A percentile compares a stretch with the other conserved stretches of the same genome.
These are phyloP conservation scores for Laticauda laticaudata DNA, from an alignment of 2,113 vertebrate genomes.

Conservation along the genomic window DNA sequence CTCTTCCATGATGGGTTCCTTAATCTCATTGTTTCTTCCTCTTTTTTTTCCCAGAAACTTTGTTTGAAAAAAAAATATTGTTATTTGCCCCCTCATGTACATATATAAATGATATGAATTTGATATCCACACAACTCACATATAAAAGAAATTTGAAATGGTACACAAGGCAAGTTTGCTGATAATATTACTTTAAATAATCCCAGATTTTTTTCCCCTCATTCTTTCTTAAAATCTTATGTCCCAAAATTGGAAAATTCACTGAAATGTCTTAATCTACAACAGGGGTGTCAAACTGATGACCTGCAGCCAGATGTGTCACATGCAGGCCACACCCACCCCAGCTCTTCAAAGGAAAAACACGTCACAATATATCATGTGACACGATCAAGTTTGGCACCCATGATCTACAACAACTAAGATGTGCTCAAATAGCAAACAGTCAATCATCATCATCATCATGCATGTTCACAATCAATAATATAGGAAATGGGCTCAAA, in stretches of 20 bases:
- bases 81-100: not conserved
- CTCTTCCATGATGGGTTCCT: not conserved
- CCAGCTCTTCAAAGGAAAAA: no score
- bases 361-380: no score
- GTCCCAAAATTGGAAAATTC: slow-evolving; percentile 57
- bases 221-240: slow-evolving; percentile 20
- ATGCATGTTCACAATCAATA: not conserved
- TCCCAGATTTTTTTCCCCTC: not conserved
- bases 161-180: not conserved
- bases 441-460: slow-evolving; percentile 36
- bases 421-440: slow-evolving; percentile 58
- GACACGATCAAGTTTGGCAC: no score
- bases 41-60: not conserved
- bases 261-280: slow-evolving; percentile 61
- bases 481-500: slow-evolving; percentile 76
- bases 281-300: not conserved
- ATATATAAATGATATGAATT: slow-evolving; percentile 20
- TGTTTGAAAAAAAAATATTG: not conserved
- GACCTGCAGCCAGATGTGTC: no score
- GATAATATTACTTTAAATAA: not conserved
- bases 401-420: slow-evolving; percentile 47
- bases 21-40: not conserved
- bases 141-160: not conserved
- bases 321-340: no score
- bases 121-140: slow-evolving; percentile 23